A percentile compares a stretch with the other conserved stretches of the same genome.
Evolutionary conservation across 35 echinoderm and acorn worm genomes (phyloP).

Genomic region (Heliocidaris tuberculata): DNA sequence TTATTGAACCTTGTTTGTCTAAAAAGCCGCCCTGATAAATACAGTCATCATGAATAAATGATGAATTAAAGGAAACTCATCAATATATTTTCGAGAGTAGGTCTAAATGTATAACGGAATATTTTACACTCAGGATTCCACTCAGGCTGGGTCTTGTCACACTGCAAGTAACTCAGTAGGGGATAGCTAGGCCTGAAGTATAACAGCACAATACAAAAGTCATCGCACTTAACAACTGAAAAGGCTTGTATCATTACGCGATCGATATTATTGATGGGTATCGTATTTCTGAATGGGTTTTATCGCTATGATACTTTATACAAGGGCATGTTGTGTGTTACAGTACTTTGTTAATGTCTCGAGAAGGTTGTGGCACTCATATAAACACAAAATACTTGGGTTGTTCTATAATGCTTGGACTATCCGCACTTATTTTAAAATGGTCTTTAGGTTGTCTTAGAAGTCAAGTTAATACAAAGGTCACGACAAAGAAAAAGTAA

Average conservation of each 20-base stretch:
- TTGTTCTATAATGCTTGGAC: background rate
- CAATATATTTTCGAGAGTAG: too few relatives aligned
- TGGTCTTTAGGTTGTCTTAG: too few relatives aligned
- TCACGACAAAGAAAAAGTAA: too few relatives aligned
- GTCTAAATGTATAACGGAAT: too few relatives aligned
- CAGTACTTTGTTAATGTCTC: background rate
- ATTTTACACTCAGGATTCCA: too few relatives aligned
- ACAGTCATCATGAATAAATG: too few relatives aligned
- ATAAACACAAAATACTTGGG: background rate
- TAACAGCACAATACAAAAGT: background rate
- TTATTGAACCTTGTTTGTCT: too few relatives aligned
- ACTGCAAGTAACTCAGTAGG: background rate
- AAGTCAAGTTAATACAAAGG: too few relatives aligned
- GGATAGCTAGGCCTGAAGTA: background rate
- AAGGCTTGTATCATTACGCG: background rate
- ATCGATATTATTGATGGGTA: background rate
- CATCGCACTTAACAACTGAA: background rate
- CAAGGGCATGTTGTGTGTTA: background rate
- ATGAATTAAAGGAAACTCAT: too few relatives aligned
- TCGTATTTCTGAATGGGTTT: background rate
- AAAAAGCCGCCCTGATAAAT: too few relatives aligned
- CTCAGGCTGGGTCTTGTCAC: too few relatives aligned
- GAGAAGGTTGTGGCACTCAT: background rate
- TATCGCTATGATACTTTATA: background rate
- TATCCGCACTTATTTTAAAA: too few relatives aligned